These are phyloP conservation scores for Ceratothoa steindachneri DNA, from an alignment of 2,888 invertebrate species.

Conservation along the genomic window DNA sequence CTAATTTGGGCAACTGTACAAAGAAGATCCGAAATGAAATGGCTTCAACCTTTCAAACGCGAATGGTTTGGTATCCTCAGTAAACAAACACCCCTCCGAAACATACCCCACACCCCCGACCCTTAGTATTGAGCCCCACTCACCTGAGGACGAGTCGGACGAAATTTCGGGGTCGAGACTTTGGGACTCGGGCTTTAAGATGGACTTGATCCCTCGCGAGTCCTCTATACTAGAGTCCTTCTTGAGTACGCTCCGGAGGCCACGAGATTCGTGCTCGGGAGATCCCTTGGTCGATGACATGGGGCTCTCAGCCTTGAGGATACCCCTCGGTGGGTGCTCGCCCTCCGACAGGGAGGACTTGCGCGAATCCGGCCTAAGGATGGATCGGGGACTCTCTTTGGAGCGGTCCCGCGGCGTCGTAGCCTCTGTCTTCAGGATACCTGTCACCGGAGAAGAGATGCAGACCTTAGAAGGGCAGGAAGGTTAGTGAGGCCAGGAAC, in stretches of 20 bases:
- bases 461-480: no score
- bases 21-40: no score
- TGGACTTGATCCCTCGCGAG: conserved; percentile 39
- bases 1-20: no score
- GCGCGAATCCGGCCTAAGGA: conserved; percentile 31
- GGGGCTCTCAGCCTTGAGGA: conserved; percentile 31
- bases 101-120: no score
- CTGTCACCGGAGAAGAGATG: no score
- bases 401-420: conserved; percentile 19
- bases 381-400: conserved; percentile 31
- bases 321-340: conserved; percentile 32
- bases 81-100: no score
- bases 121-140: no score
- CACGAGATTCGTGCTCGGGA: conserved; percentile 31
- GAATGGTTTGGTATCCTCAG: no score
- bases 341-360: conserved; percentile 33
- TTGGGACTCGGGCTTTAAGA: conserved; percentile 41
- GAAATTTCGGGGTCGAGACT: conserved; percentile 37
- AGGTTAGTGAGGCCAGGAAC: no score
- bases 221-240: conserved; percentile 43
- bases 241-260: conserved; percentile 39
- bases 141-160: conserved; percentile 41
- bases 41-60: no score
- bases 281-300: conserved; percentile 25
- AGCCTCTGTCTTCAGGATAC: background rate